Evolutionary conservation across 2,797 vertebrate species (phyloP).

Genomic region (Sebastes steindachneri): DNA sequence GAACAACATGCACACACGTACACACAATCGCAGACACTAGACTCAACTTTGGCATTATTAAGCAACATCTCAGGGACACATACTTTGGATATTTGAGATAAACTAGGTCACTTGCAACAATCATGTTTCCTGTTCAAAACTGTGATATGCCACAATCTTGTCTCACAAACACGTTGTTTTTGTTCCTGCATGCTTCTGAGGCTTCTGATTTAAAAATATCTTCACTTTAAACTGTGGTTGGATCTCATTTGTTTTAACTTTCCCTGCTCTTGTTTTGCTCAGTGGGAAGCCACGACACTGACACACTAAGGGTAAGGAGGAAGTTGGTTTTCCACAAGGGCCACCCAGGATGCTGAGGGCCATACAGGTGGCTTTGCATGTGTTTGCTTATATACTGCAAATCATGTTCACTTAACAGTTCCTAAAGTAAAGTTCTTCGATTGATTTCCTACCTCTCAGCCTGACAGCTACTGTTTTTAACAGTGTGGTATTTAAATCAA

Average conservation of each 20-base stretch:
- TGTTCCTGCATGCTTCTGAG: neutral
- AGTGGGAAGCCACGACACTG: neutral
- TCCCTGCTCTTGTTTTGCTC: slow-evolving; percentile 18
- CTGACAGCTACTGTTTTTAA: neutral
- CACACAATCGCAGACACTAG: slow-evolving; percentile 23
- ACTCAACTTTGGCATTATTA: slow-evolving; percentile 26
- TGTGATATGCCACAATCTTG: neutral
- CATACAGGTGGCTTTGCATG: neutral
- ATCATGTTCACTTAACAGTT: neutral
- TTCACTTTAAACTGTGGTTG: neutral
- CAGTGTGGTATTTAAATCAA: slow-evolving; percentile 16
- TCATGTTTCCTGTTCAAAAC: neutral
- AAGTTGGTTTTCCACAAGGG: slow-evolving; percentile 34
- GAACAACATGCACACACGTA: slow-evolving; percentile 59
- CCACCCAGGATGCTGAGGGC: slow-evolving; percentile 34
- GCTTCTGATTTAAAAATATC: neutral
- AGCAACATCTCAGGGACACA: slow-evolving; percentile 47
- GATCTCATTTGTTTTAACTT: slow-evolving; percentile 7
- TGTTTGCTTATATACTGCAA: neutral
- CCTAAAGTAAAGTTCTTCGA: neutral
- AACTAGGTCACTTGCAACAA: slow-evolving; percentile 27
- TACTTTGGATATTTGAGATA: slow-evolving; percentile 43
- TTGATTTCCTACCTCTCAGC: neutral
- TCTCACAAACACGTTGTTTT: neutral
- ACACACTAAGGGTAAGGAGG: neutral